Evolutionary conservation across 2,797 vertebrate species (phyloP).

Genomic region (Varecia variegata): DNA sequence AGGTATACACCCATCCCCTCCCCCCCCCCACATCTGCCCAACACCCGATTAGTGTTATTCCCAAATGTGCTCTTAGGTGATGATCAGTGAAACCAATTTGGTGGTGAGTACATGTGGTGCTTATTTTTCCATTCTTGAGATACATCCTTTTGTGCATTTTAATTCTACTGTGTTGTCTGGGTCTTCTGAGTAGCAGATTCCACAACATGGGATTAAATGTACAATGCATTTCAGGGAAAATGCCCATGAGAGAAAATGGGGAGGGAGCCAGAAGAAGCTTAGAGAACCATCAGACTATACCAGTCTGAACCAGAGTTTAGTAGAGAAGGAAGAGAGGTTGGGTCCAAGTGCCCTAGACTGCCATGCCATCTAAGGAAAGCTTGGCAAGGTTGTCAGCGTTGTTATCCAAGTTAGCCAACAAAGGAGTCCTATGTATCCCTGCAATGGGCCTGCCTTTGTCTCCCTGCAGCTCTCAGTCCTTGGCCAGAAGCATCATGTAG

Average conservation of each 20-base stretch:
- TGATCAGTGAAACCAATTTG: too few species aligned
- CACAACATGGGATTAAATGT: neutral
- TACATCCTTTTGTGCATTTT: too few species aligned
- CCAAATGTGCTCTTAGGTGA: too few species aligned
- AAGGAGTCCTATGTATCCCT: neutral
- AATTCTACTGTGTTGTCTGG: neutral
- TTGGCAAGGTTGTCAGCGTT: neutral
- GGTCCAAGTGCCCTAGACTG: neutral
- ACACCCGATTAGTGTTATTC: too few species aligned
- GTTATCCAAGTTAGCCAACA: neutral
- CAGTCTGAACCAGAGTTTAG: neutral
- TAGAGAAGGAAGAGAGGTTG: neutral
- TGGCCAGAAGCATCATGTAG: neutral
- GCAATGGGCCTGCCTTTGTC: neutral
- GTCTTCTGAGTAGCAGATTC: neutral
- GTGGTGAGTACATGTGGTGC: too few species aligned
- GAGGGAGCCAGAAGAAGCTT: neutral
- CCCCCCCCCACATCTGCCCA: too few species aligned
- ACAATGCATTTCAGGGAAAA: neutral
- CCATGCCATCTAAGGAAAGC: neutral
- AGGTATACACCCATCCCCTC: too few species aligned
- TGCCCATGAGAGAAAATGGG: neutral
- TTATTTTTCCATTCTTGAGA: too few species aligned
- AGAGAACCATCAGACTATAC: neutral
- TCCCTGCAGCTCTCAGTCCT: neutral